Conservation (phyloP, 1,140 invertebrate genomes). For the Globodera rostochiensis region DNA sequence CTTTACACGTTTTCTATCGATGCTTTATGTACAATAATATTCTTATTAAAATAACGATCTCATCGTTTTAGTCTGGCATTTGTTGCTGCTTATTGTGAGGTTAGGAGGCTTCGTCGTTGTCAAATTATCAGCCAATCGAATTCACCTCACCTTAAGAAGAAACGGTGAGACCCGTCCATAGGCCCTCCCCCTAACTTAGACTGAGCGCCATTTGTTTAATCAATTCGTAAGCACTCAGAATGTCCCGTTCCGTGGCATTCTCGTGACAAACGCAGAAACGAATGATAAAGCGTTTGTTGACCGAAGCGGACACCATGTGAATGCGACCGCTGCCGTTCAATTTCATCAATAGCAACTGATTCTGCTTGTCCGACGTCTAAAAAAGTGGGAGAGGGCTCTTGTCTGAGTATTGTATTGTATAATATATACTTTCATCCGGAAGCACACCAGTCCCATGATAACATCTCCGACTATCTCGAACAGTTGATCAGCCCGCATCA, state of each 20-base stretch:
- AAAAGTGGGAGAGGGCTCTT: slow-evolving; percentile 34
- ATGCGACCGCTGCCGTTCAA: slow-evolving; percentile 85
- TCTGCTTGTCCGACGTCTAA: slow-evolving; percentile 80
- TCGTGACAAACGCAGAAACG: slow-evolving; percentile 92
- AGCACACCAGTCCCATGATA: slow-evolving; percentile 88
- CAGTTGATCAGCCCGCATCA: slow-evolving; percentile 80
- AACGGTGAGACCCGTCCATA: no score
- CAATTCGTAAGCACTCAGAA: slow-evolving; percentile 60
- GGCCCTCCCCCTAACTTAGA: slow-evolving; percentile 7
- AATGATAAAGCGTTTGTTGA: slow-evolving; percentile 71
- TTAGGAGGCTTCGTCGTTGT: no score
- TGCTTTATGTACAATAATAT: no score
- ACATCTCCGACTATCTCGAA: slow-evolving; percentile 95
- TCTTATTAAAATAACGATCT: no score
- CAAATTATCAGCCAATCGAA: no score
- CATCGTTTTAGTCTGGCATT: no score
- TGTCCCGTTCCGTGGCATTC: slow-evolving; percentile 72
- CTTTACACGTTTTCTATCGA: no score
- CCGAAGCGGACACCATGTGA: slow-evolving; percentile 61
- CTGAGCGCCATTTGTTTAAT: slow-evolving; percentile 53
- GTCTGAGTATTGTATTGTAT: background rate
- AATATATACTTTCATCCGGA: slow-evolving; percentile 72
- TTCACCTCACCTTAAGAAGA: no score
- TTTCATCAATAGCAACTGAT: slow-evolving; percentile 86
- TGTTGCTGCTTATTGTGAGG: no score